Evolutionary conservation across 1,140 invertebrate species (phyloP).

Genomic region (Drosophila nigrodunni): DNA sequence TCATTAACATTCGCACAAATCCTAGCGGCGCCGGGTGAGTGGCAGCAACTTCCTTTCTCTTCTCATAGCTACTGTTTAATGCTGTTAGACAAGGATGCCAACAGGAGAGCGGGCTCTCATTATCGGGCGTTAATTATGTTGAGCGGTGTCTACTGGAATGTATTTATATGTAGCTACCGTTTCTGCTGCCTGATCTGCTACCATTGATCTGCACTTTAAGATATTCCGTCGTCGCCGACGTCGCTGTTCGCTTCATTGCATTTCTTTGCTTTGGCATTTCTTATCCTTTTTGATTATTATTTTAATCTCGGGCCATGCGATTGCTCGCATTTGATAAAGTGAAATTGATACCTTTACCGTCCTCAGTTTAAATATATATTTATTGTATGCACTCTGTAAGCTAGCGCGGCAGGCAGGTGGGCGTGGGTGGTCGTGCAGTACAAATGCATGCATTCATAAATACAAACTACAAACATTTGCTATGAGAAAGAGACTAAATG

Average conservation of each 20-base stretch:
- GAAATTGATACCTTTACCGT: constrained; percentile 72
- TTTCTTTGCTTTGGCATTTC: constrained; percentile 37
- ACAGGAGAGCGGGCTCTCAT: constrained; percentile 47
- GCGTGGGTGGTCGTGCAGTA: constrained; percentile 38
- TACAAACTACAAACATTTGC: not conserved
- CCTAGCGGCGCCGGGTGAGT: constrained; percentile 59
- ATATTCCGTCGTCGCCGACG: constrained; percentile 49
- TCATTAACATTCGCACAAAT: constrained; percentile 76
- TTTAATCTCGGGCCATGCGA: constrained; percentile 65
- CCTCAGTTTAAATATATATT: not conserved
- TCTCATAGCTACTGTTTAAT: constrained; percentile 34
- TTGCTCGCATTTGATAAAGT: constrained; percentile 69
- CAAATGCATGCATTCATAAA: constrained; percentile 1
- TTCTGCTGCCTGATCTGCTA: constrained; percentile 18
- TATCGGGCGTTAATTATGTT: constrained; percentile 73
- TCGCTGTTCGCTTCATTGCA: constrained; percentile 48
- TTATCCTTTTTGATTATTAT: constrained; percentile 64
- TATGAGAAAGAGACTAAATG: constrained; percentile 19
- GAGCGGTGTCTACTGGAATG: constrained; percentile 47
- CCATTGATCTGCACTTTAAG: constrained; percentile 65
- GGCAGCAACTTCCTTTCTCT: not conserved
- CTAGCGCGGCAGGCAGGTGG: constrained; percentile 35
- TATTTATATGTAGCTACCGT: constrained; percentile 14
- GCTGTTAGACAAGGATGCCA: constrained; percentile 31
- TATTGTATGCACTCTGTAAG: not conserved